Conservation (phyloP, 2,888 invertebrate genomes). For the Drosophila sordidula region DNA sequence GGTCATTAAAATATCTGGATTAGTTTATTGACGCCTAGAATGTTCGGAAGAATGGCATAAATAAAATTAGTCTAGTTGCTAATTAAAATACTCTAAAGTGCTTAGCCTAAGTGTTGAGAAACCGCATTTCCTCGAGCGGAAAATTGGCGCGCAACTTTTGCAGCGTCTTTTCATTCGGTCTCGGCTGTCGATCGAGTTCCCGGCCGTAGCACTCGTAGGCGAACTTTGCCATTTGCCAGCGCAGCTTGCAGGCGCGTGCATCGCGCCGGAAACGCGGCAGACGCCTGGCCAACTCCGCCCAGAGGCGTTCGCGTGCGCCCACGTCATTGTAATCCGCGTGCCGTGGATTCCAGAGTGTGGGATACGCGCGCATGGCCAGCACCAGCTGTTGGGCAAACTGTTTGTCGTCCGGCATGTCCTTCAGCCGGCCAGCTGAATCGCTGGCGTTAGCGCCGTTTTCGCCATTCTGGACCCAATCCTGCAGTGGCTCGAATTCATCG, state of each 20-base stretch:
- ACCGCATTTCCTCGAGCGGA: conserved; percentile 78
- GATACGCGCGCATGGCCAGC: conserved; percentile 65
- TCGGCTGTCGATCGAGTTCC: conserved; percentile 69
- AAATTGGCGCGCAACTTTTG: conserved; percentile 74
- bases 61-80: conserved; percentile 23
- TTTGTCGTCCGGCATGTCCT: conserved; percentile 80
- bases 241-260: conserved; percentile 72
- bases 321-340: conserved; percentile 73
- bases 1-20: conserved; percentile 6
- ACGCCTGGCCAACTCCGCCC: conserved; percentile 74
- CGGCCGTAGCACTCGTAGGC: conserved; percentile 77
- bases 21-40: conserved; percentile 39
- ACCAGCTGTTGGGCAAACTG: conserved; percentile 77
- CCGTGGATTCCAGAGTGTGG: conserved; percentile 77
- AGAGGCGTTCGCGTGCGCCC: conserved; percentile 71
- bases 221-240: conserved; percentile 82
- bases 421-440: conserved; percentile 54
- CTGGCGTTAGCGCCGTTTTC: neutral
- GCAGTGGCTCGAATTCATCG: conserved; percentile 76
- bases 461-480: conserved; percentile 61
- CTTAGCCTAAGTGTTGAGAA: conserved; percentile 58
- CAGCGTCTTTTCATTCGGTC: conserved; percentile 62
- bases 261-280: conserved; percentile 75
- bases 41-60: conserved; percentile 18
- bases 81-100: conserved; percentile 1